Percentiles rank a stretch among this genome's conserved stretches.
Evolutionary conservation across 2,113 vertebrate genomes (phyloP).

Genomic region (Psophia crepitans): DNA sequence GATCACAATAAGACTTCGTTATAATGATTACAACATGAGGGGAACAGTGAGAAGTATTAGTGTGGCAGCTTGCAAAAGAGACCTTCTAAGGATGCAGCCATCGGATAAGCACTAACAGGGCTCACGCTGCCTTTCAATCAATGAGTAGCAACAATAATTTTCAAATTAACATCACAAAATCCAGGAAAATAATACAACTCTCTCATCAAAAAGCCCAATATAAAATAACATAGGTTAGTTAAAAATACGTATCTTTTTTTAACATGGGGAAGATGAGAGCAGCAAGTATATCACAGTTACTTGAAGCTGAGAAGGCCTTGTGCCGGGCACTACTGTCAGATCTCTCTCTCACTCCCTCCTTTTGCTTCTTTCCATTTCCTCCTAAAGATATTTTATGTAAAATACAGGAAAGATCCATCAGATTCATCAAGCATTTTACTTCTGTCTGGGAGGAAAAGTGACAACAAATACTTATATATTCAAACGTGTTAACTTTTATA

Average conservation of each 20-base stretch:
- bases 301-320: not conserved
- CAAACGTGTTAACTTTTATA: not conserved
- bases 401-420: not conserved
- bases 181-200: not conserved
- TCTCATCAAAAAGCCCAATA: not conserved
- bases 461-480: not conserved
- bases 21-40: constrained; percentile 33
- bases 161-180: constrained; percentile 20
- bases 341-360: not conserved
- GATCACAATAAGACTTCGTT: constrained; percentile 43
- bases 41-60: constrained; percentile 24
- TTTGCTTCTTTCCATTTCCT: not conserved
- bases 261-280: not conserved
- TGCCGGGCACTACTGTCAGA: not conserved
- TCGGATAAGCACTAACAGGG: not conserved
- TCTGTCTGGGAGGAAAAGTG: not conserved
- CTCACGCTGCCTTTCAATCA: not conserved
- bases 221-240: not conserved
- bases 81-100: not conserved
- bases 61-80: not conserved
- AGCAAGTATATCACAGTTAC: not conserved
- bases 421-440: not conserved
- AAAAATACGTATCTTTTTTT: not conserved
- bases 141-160: not conserved
- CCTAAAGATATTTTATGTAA: not conserved